These are phyloP conservation scores for Lithobates sylvaticus DNA, from an alignment of 2,797 vertebrate genomes.

Conservation along the genomic window DNA sequence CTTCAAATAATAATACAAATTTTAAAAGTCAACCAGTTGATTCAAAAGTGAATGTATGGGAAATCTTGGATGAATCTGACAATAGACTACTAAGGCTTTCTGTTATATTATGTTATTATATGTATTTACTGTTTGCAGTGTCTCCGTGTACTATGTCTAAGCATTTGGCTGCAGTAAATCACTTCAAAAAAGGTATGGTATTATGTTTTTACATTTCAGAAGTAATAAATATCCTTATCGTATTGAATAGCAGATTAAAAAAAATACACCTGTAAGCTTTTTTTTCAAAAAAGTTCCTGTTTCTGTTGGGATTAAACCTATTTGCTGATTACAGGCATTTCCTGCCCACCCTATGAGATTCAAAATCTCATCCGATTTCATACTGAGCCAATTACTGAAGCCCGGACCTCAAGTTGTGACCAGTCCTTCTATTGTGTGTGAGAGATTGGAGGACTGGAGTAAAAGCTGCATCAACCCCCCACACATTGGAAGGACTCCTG, in stretches of 20 bases:
- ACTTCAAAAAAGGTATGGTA: background rate
- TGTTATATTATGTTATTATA: too few relatives aligned
- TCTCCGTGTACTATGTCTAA: too few relatives aligned
- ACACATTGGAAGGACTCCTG: slow-evolving; percentile 20
- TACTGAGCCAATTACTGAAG: slow-evolving; percentile 49
- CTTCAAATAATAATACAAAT: too few relatives aligned
- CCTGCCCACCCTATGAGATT: slow-evolving; percentile 55
- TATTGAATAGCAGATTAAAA: background rate
- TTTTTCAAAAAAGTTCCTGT: background rate
- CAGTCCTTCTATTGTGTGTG: slow-evolving; percentile 34
- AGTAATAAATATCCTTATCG: background rate
- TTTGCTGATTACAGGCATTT: slow-evolving; percentile 32
- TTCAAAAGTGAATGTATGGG: too few relatives aligned
- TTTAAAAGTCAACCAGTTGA: too few relatives aligned
- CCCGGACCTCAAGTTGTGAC: background rate
- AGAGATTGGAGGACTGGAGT: slow-evolving; percentile 10
- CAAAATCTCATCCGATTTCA: slow-evolving; percentile 39
- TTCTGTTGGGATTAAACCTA: slow-evolving; percentile 15
- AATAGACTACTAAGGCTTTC: too few relatives aligned
- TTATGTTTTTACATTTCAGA: background rate
- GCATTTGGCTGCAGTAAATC: background rate
- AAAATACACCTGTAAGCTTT: background rate
- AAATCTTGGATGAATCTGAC: too few relatives aligned
- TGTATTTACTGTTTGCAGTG: background rate
- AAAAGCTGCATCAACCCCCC: slow-evolving; percentile 33